These are phyloP conservation scores for Drosophila trichaetosa DNA, from an alignment of 2,888 invertebrate genomes.

Conservation along the genomic window DNA sequence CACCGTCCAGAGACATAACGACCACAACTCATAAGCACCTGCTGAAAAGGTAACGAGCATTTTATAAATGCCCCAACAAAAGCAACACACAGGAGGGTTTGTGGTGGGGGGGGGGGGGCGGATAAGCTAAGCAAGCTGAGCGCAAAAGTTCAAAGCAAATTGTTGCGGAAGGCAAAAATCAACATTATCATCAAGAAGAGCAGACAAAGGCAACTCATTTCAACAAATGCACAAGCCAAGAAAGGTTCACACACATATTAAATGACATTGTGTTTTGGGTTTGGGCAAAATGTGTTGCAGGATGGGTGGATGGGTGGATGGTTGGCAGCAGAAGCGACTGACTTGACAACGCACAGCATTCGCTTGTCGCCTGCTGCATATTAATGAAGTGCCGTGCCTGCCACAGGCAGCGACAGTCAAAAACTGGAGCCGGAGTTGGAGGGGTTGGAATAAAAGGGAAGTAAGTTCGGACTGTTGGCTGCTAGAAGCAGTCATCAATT, in stretches of 20 bases:
- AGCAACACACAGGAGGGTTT: constrained; percentile 1
- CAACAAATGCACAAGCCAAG: constrained; percentile 59
- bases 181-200: constrained; percentile 74
- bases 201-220: constrained; percentile 64
- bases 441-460: neutral
- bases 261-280: constrained; percentile 35
- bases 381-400: constrained; percentile 72
- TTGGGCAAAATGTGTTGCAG: constrained; percentile 9
- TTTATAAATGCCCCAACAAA: constrained; percentile 52
- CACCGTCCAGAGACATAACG: constrained; percentile 35
- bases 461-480: neutral
- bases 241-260: constrained; percentile 29
- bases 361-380: constrained; percentile 74
- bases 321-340: constrained; percentile 27
- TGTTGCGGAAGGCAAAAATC: constrained; percentile 81
- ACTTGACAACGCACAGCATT: constrained; percentile 59
- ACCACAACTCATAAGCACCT: constrained; percentile 50
- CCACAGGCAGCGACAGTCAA: constrained; percentile 23
- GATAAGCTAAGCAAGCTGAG: neutral
- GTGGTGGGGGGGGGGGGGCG: neutral
- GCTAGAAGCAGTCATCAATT: constrained; percentile 65
- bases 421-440: neutral
- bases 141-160: constrained; percentile 76
- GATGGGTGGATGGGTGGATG: constrained; percentile 6
- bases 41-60: constrained; percentile 48